Conservation (phyloP, 2,888 invertebrate genomes). For the Eupithecia pulchellata region DNA sequence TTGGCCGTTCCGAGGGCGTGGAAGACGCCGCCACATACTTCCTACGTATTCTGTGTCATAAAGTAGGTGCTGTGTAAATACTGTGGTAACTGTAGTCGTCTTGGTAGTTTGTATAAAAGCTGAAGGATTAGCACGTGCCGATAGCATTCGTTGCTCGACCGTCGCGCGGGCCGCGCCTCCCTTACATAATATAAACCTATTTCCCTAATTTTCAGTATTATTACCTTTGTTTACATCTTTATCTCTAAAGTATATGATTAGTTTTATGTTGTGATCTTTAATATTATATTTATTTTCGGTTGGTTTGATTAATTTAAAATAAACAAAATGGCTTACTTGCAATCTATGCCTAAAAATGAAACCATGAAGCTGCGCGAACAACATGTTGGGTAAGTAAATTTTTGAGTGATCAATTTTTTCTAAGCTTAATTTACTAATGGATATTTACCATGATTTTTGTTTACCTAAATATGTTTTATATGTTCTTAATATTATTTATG, state of each 20-base stretch:
- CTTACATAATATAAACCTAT: slow-evolving; percentile 15
- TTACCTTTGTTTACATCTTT: slow-evolving; percentile 30
- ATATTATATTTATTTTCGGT: slow-evolving; percentile 21
- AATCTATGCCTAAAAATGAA: slow-evolving; percentile 91
- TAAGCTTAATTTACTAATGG: no score
- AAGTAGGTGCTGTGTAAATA: slow-evolving; percentile 22
- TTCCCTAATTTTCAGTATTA: slow-evolving; percentile 41
- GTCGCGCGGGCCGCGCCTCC: slow-evolving; percentile 40
- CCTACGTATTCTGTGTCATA: slow-evolving; percentile 46
- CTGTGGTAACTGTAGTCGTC: slow-evolving; percentile 16
- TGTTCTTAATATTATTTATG: background rate
- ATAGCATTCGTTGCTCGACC: slow-evolving; percentile 47
- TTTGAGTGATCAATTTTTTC: no score
- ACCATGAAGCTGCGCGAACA: slow-evolving; percentile 92
- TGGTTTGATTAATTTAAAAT: slow-evolving; percentile 46
- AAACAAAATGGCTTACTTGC: slow-evolving; percentile 83
- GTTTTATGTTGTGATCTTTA: slow-evolving; percentile 4
- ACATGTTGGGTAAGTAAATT: slow-evolving; percentile 90
- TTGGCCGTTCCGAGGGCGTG: slow-evolving; percentile 79
- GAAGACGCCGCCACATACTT: slow-evolving; percentile 51
- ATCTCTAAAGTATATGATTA: slow-evolving; percentile 20
- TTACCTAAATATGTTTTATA: background rate
- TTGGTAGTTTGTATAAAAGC: slow-evolving; percentile 40
- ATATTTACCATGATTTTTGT: background rate
- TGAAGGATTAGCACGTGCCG: slow-evolving; percentile 34